Evolutionary conservation across 2,797 vertebrate species (phyloP), one percentile per base, ranked within the genome.

Genomic region (Sebastes dallii): DNA sequence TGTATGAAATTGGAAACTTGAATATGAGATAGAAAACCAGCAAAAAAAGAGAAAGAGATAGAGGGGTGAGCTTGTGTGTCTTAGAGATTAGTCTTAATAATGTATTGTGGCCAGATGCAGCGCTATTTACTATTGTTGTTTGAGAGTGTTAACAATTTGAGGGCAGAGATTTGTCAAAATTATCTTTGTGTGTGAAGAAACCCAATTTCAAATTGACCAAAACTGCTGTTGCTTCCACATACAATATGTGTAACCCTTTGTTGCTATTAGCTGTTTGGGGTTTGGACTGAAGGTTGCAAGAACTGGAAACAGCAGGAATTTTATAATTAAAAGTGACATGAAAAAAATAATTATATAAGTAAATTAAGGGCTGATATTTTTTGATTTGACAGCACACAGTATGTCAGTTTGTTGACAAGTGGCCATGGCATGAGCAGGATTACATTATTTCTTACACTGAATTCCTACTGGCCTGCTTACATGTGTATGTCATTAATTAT

Each of bases 161-260:
- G 42, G 32, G 39, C 8, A 30, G 14, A 69, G 65, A n/a, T 75
- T 68, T 12, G 29, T 66, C 75, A 22, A 59, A 76, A 65, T 65
- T 5, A 13, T 78, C 32, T 68, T 24, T 54, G 29, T 56, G n/a
- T 72, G 25, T 73, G 59, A 73, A 42, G 16, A 73, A 65, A 73
- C 27, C 30, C 13, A 62, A 20, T 83, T 77, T 67, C 25, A 66
- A 20, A 32, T 24, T 64, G 3, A 34, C 39, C 13, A 70, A 32
- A 66, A 34, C 9, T 34, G 6, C 39, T 56, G 20, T 30, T 22
- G 5, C 61, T 60, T 22, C 12, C 22, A 16, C 36, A 55, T n/a
- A 50, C 24, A 54, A 16, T 42, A 46, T 25, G 60, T 58, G 24
- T 25, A 56, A 75, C 5, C 55, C 29, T 56, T 25, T 66, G 32